Percentiles rank a stretch among this genome's conserved stretches.
These are phyloP conservation scores for Notoglanidium macrostoma DNA, from an alignment of 2,797 vertebrate genomes.

Conservation along the genomic window DNA sequence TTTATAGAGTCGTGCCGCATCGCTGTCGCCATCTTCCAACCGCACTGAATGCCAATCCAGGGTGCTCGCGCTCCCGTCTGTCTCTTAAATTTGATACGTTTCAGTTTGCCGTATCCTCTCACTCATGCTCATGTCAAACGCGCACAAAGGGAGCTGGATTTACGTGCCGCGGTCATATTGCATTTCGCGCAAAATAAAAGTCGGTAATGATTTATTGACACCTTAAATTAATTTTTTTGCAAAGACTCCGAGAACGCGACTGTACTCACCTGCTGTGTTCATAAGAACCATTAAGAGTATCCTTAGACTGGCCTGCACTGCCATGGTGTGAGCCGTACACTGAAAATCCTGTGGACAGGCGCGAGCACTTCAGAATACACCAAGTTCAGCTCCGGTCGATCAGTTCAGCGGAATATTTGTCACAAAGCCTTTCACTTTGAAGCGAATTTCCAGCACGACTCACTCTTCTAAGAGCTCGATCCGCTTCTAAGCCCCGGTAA, in stretches of 20 bases:
- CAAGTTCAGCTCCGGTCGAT: constrained; percentile 23
- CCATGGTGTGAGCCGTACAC: constrained; percentile 68
- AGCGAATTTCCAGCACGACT: neutral
- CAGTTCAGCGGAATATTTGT: neutral
- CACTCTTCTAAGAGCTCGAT: neutral
- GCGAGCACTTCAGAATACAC: neutral
- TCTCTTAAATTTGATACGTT: neutral
- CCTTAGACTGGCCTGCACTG: constrained; percentile 72
- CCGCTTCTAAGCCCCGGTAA: constrained; percentile 8
- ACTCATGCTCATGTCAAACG: neutral
- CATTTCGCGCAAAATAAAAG: neutral
- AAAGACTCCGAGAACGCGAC: neutral
- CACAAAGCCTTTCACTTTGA: constrained; percentile 12
- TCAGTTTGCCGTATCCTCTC: neutral
- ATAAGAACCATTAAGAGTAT: constrained; percentile 71
- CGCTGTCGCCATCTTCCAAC: constrained; percentile 76
- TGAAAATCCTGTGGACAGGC: constrained; percentile 48
- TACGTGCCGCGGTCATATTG: neutral
- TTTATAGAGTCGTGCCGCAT: constrained; percentile 50
- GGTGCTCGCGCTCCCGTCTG: neutral
- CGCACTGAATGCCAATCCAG: constrained; percentile 61
- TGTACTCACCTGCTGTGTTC: constrained; percentile 73
- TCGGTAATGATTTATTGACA: too few species aligned
- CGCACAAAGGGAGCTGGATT: neutral
- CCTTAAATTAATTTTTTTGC: too few species aligned